A percentile compares a stretch with the other conserved stretches of the same genome.
phyloP scores from a whole-genome alignment of 1,140 invertebrate genomes.

The Drosophila pandora region DNA sequence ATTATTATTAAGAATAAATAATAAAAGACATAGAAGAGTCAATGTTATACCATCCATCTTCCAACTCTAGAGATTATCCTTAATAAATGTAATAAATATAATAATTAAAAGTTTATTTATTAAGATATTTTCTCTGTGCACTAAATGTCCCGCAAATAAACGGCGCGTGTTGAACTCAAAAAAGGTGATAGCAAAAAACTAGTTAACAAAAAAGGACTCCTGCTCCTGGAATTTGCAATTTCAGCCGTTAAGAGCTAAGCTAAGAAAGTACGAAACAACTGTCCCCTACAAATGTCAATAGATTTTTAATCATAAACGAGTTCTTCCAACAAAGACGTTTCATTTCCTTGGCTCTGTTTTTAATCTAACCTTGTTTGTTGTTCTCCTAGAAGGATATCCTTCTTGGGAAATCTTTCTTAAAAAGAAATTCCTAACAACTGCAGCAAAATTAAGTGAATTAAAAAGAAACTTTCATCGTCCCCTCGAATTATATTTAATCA shows the following conservation, averaged over 20 bases:
- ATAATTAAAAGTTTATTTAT: no score
- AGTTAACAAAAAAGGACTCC: not conserved
- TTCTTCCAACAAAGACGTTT: slow-evolving; percentile 7
- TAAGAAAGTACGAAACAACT: slow-evolving; percentile 1
- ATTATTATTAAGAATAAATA: not conserved
- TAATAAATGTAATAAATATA: no score
- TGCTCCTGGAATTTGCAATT: slow-evolving; percentile 3
- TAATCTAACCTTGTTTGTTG: not conserved
- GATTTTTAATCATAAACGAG: slow-evolving; percentile 45
- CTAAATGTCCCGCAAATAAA: not conserved
- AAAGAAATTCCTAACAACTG: not conserved
- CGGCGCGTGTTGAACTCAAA: not conserved
- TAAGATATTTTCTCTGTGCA: not conserved
- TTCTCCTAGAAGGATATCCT: not conserved
- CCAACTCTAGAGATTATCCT: no score
- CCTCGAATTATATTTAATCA: slow-evolving; percentile 17
- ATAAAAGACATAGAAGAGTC: not conserved
- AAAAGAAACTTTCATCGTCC: slow-evolving; percentile 4
- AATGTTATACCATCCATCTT: no score
- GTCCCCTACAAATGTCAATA: slow-evolving; percentile 51
- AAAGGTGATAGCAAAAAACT: slow-evolving; percentile 1
- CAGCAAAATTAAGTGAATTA: not conserved
- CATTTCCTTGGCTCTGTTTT: not conserved
- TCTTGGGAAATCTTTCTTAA: slow-evolving; percentile 2
- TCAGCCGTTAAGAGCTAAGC: slow-evolving; percentile 2